A percentile compares a stretch with the other conserved stretches of the same genome.
Conservation (phyloP, 2,888 invertebrate genomes). For the Tipula unca region DNA sequence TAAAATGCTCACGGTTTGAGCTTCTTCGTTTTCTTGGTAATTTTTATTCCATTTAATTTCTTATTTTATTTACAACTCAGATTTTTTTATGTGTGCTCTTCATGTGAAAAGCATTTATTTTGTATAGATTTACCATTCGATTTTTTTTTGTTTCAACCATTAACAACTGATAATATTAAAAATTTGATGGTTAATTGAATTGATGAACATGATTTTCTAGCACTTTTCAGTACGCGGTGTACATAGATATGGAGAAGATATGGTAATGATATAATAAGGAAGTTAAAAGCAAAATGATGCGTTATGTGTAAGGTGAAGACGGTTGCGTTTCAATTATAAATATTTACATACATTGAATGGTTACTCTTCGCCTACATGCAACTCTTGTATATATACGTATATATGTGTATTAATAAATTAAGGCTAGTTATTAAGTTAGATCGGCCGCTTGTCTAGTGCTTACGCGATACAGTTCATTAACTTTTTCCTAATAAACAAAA, state of each 20-base stretch:
- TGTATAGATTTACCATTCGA: neutral
- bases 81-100: conserved; percentile 2
- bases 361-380: neutral
- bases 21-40: conserved; percentile 3
- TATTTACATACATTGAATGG: neutral
- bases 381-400: neutral
- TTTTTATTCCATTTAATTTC: neutral
- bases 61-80: neutral
- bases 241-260: neutral
- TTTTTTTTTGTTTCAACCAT: neutral
- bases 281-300: neutral
- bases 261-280: neutral
- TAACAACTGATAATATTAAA: neutral
- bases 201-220: neutral
- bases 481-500: neutral
- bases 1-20: conserved; percentile 17
- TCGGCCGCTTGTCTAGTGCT: neutral
- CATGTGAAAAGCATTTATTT: neutral
- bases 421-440: neutral
- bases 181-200: conserved; percentile 8
- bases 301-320: neutral
- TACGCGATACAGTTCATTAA: neutral
- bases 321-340: neutral
- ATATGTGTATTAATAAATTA: too few species aligned
- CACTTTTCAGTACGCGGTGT: neutral